Base-by-base conservation (phyloP, 1,140 invertebrate genomes). In the Calliphora vicina region DNA sequence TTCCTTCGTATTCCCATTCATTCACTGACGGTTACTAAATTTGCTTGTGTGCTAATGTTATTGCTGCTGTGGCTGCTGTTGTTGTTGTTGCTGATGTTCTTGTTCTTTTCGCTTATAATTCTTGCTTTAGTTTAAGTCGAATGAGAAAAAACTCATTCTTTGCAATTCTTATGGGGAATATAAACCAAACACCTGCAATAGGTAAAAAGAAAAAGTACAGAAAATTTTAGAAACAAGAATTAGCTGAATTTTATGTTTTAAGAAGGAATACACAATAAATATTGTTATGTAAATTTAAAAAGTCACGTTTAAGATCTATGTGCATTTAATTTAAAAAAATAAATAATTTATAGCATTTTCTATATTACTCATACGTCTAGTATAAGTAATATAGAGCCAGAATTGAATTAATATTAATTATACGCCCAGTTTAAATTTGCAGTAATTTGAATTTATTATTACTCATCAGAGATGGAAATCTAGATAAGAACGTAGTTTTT, bases 111-210 rank as follows among this genome's bases (percentile, higher is more conserved):
- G 20, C 13, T 73, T 73, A 27, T 27, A 73, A 73, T 73, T 73
- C 27, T 73, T 73, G 29, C 73, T 42, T 76, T 76, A 76, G 61
- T 67, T 67, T 67, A 10, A 57, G 50, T n/a, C 50, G 15, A 57
- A 57, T 57, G 50, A n/a, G n/a, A 57, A 57, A 57, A 67, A 6
- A 23, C 8, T 67, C 61, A 67, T 67, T 67, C 61, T 25, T 57
- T 67, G 2, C 61, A 67, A 67, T 67, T 67, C 61, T 67, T 67
- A 10, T 23, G 61, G 61, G 61, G 61, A 67, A 67, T 67, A 67
- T 67, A 67, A 67, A 23, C 61, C 61, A 67, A 67, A 67, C 61
- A 67, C 61, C 61, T 67, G 61, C 61, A 67, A 67, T 67, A 67
- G 1, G 61, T 12, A 50, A 50, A 50, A 50, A 50, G 45, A 67